Conservation (phyloP, 2,797 vertebrate species). For the Onychomys arenicola region DNA sequence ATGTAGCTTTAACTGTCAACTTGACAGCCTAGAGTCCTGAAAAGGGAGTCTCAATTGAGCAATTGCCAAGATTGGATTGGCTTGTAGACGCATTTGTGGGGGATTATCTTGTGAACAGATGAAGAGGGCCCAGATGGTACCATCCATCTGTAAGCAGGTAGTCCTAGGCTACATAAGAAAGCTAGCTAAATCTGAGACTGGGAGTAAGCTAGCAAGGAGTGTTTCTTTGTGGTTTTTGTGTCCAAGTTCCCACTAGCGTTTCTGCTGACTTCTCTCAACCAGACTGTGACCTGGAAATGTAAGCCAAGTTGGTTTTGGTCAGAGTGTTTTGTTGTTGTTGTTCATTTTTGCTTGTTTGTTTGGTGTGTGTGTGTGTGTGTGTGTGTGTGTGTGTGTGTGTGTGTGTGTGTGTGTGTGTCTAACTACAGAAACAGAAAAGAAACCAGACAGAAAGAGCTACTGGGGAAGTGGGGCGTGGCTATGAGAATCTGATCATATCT, state of each 20-base stretch:
- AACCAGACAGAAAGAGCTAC: neutral
- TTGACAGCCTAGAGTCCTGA: neutral
- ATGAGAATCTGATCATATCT: neutral
- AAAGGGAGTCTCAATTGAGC: neutral
- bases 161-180: neutral
- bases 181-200: neutral
- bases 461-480: neutral
- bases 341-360: neutral
- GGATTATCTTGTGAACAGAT: neutral
- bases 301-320: neutral
- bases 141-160: neutral
- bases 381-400: neutral
- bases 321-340: neutral
- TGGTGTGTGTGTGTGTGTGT: too few relatives aligned
- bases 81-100: neutral
- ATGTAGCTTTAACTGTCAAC: neutral
- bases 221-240: too few relatives aligned
- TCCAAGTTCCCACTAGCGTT: neutral
- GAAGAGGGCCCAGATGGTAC: neutral
- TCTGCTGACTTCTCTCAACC: neutral
- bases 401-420: neutral
- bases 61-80: neutral
- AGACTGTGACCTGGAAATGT: neutral
- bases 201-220: neutral
- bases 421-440: neutral